Evolutionary conservation across 2,113 vertebrate genomes (phyloP), one percentile per base, ranked within the genome.

Genomic region (Chaetura pelagica): DNA sequence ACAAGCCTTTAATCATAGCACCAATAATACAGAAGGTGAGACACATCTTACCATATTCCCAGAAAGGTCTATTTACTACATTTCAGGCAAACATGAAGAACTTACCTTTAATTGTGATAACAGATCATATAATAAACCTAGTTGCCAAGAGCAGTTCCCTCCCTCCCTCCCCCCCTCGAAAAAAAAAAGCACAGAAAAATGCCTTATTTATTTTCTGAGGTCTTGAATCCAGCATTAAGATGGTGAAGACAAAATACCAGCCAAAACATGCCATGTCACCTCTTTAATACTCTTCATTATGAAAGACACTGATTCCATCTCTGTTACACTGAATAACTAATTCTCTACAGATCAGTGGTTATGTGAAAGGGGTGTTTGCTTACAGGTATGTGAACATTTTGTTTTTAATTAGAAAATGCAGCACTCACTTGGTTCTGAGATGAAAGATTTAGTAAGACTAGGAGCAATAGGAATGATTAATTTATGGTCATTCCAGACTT

Each of bases 31-130:
- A 95, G 38, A 61, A 68, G 18, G 7, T 24, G 12, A 92, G 8
- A 4, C 26, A 51, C 22, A 20, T 62, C 63, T 80, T 67, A 58
- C 40, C 23, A 44, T 18, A n/a, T 46, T 24, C 6, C 26, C 26
- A 1, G 35, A 61, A 57, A 64, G 12, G 49, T n/a, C 9, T 51
- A 17, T 57, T 76, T 69, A 6, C 35, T 27, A 27, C 10, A 29
- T 84, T 87, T 94, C 75, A 85, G 58, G 10, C 32, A 93, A 2
- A 2, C 24, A 15, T 3, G 14, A 49, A 42, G 22, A 87, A 95
- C 91, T 95, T 93, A 96, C 94, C 93, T 96, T 88, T 74, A 44
- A 38, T 1, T 38, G 58, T 17, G 29, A 29, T 63, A 34, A 66
- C 30, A 75, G 30, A 66, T 35, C 17, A 61, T 32, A 30, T 8